Evolutionary conservation across 1,140 invertebrate genomes (phyloP).

Genomic region (Meteorus sp.): DNA sequence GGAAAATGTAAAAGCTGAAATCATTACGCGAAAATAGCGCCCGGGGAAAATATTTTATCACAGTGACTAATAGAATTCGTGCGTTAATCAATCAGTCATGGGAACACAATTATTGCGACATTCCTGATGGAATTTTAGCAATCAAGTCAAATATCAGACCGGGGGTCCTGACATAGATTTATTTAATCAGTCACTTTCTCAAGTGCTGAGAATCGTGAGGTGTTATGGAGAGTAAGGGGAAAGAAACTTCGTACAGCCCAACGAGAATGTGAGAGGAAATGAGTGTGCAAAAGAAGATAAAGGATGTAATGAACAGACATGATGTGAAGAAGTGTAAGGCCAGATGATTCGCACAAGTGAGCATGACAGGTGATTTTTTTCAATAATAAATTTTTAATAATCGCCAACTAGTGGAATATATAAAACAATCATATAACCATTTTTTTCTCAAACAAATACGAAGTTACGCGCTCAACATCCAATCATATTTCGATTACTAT

Average conservation of each 20-base stretch:
- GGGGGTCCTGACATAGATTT: conserved; percentile 42
- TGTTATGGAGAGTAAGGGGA: conserved; percentile 4
- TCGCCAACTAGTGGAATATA: conserved; percentile 19
- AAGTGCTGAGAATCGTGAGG: neutral
- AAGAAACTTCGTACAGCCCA: too few relatives aligned
- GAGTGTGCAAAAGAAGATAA: conserved; percentile 19
- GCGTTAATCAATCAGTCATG: conserved; percentile 46
- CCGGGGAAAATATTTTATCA: conserved; percentile 32
- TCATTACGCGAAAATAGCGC: conserved; percentile 27
- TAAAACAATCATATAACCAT: too few relatives aligned
- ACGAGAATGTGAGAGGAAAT: too few relatives aligned
- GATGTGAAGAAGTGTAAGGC: conserved; percentile 25
- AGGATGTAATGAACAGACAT: conserved; percentile 15
- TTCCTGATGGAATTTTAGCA: conserved; percentile 40
- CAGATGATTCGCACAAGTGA: conserved; percentile 46
- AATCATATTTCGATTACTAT: too few relatives aligned
- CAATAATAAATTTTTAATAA: too few relatives aligned
- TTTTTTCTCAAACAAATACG: too few relatives aligned
- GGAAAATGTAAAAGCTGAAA: conserved; percentile 7
- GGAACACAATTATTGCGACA: conserved; percentile 41
- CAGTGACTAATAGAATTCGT: conserved; percentile 40
- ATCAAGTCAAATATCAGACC: conserved; percentile 21
- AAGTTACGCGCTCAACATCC: too few relatives aligned
- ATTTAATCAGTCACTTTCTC: conserved; percentile 47
- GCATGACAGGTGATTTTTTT: conserved; percentile 43